Conservation (phyloP, 2,113 vertebrate species). For the Butorides virescens region DNA sequence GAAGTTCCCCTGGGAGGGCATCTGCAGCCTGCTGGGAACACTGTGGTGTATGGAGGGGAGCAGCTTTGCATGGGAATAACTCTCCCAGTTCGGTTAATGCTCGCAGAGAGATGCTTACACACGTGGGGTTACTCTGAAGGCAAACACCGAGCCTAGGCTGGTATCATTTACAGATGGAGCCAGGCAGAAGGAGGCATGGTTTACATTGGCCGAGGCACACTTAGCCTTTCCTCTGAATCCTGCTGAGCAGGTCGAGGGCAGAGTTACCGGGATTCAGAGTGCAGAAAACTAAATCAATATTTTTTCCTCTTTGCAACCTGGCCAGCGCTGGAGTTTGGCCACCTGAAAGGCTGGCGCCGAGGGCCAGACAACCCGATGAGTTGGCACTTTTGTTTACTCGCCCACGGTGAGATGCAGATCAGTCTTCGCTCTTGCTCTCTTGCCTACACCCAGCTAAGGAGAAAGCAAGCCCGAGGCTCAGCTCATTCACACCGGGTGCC, state of each 20-base stretch:
- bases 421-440: neutral
- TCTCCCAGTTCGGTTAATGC: neutral
- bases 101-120: neutral
- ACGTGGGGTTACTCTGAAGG: neutral
- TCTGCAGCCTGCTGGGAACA: neutral
- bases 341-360: neutral
- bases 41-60: neutral
- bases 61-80: neutral
- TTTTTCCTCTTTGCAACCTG: neutral
- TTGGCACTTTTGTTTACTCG: rapidly evolving
- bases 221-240: neutral
- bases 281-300: neutral
- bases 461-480: neutral
- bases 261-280: neutral
- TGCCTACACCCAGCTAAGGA: neutral
- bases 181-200: neutral
- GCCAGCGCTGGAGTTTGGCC: neutral
- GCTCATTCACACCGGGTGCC: neutral
- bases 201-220: rapidly evolving
- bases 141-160: neutral
- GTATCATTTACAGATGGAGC: neutral
- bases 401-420: neutral
- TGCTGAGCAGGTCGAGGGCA: neutral
- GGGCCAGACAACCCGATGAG: neutral
- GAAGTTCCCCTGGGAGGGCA: neutral